A percentile compares a stretch with the other conserved stretches of the same genome.
Conservation (phyloP, 2,797 vertebrate genomes). For the Enteromius fasciolatus region DNA sequence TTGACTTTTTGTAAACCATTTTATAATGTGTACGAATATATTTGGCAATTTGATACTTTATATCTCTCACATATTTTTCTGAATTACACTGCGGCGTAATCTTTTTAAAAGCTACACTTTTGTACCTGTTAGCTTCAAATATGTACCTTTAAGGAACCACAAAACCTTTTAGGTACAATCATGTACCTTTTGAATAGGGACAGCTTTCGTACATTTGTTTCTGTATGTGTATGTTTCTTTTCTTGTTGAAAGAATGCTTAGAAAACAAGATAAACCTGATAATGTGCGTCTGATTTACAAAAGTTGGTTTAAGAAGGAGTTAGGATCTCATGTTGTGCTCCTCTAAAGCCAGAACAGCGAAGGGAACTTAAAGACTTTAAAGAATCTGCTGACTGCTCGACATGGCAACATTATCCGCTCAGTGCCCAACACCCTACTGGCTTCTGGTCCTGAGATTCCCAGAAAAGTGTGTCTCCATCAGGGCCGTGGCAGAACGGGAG, state of each 20-base stretch:
- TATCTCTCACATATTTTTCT: not conserved
- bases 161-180: no score
- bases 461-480: constrained; percentile 48
- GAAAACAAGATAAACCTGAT: not conserved
- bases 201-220: no score
- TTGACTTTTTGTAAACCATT: not conserved
- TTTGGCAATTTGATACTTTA: not conserved
- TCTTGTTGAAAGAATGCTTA: not conserved
- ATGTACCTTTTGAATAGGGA: no score
- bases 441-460: constrained; percentile 55
- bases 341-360: constrained; percentile 42
- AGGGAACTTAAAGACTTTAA: constrained; percentile 60
- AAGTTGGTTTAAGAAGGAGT: constrained; percentile 4
- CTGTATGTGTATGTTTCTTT: not conserved
- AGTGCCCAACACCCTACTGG: constrained; percentile 55
- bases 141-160: no score
- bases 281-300: not conserved
- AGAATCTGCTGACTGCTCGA: constrained; percentile 77
- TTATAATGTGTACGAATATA: not conserved
- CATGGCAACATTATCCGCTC: constrained; percentile 67
- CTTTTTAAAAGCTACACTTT: no score
- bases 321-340: not conserved
- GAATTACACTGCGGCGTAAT: not conserved
- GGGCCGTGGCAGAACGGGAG: constrained; percentile 47
- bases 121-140: no score